These are phyloP conservation scores for Phocides pigmalion DNA, from an alignment of 1,140 invertebrate species.

Conservation along the genomic window DNA sequence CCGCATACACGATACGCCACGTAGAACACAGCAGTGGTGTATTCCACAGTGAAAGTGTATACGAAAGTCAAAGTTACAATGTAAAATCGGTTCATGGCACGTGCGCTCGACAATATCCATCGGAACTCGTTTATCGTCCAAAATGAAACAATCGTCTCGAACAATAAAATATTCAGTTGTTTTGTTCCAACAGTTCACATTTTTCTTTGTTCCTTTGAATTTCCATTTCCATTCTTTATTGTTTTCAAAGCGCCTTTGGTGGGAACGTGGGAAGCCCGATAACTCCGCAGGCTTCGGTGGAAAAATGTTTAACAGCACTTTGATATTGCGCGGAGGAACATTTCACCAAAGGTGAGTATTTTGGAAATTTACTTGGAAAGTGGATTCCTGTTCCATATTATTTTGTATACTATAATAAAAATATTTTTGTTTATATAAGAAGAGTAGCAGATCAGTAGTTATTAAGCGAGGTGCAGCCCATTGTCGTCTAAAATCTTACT, in stretches of 20 bases:
- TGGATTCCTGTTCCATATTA: not conserved
- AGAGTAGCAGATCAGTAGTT: no score
- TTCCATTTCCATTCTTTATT: conserved; percentile 22
- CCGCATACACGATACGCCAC: no score
- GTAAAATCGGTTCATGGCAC: no score
- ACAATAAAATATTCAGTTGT: conserved; percentile 18
- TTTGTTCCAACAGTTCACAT: conserved; percentile 18
- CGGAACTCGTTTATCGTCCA: not conserved
- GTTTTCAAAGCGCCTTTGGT: conserved; percentile 16
- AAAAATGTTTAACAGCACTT: conserved; percentile 13
- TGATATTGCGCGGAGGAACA: conserved; percentile 1
- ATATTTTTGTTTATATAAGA: no score
- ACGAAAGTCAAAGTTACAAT: no score
- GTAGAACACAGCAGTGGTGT: no score
- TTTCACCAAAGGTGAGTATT: not conserved
- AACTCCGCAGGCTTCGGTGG: not conserved
- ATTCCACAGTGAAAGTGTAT: no score
- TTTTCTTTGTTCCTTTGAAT: conserved; percentile 24
- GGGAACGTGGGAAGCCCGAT: conserved; percentile 2
- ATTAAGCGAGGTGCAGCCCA: no score
- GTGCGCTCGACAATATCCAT: no score
- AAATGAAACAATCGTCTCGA: not conserved
- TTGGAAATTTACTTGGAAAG: not conserved
- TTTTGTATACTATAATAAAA: no score
- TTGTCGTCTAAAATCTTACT: no score